Evolutionary conservation across 2,113 vertebrate species (phyloP).

Genomic region (Danio rerio): GRCz12tu NC_133179.1:13270001-13270500

Average conservation of each 20-base stretch:
- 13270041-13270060: too few relatives aligned
- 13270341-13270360: constrained; percentile 7
- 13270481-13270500: constrained; percentile 33
- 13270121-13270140: not conserved
- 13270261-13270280: constrained; percentile 58
- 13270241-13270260: constrained; percentile 56
- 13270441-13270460: not conserved
- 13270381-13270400: not conserved
- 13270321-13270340: constrained; percentile 53
- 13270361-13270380: not conserved
- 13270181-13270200: constrained; percentile 58
- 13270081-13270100: too few relatives aligned
- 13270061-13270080: too few relatives aligned
- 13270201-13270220: constrained; percentile 64
- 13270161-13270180: constrained; percentile 20
- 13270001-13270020: too few relatives aligned
- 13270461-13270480: constrained; percentile 17
- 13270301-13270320: constrained; percentile 59
- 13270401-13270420: not conserved
- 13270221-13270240: constrained; percentile 58
- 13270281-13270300: constrained; percentile 61
- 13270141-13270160: too few relatives aligned
- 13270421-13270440: not conserved
- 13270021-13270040: too few relatives aligned
- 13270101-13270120: too few relatives aligned